A percentile compares a stretch with the other conserved stretches of the same genome.
These are phyloP conservation scores for Labeo rohita DNA, from an alignment of 2,113 vertebrate species.

Conservation along the genomic window DNA sequence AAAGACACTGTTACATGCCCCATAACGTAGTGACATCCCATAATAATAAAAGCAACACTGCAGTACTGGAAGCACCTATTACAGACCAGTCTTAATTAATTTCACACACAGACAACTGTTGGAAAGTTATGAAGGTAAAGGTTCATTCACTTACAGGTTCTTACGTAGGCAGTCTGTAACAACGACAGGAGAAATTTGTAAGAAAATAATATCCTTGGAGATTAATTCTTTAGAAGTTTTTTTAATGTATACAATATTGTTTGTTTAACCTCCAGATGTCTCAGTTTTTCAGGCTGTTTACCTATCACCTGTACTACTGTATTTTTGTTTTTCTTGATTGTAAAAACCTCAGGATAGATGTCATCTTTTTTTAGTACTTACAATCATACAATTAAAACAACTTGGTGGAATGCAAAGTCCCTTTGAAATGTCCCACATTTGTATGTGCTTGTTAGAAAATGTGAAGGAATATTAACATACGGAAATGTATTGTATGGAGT, in stretches of 20 bases:
- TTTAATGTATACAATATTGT: slow-evolving; percentile 36
- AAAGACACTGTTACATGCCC: slow-evolving; percentile 69
- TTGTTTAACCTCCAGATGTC: slow-evolving; percentile 46
- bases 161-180: slow-evolving; percentile 1
- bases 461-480: slow-evolving; percentile 21
- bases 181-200: not conserved
- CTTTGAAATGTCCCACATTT: slow-evolving; percentile 26
- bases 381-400: not conserved
- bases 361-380: slow-evolving; percentile 59
- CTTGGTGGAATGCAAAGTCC: not conserved
- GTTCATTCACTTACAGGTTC: not conserved
- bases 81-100: not conserved
- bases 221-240: not conserved
- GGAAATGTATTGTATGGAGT: slow-evolving; percentile 26
- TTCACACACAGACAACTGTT: not conserved
- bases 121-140: not conserved
- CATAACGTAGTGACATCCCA: slow-evolving; percentile 61
- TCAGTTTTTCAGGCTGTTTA: slow-evolving; percentile 15
- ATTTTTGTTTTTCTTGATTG: slow-evolving; percentile 62
- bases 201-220: not conserved
- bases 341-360: slow-evolving; percentile 78
- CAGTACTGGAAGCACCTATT: not conserved
- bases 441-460: slow-evolving; percentile 12
- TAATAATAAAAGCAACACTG: slow-evolving; percentile 46
- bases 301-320: slow-evolving; percentile 47